These are phyloP conservation scores for Recurvirostra avosetta DNA, from an alignment of 2,113 vertebrate genomes.

Conservation along the genomic window DNA sequence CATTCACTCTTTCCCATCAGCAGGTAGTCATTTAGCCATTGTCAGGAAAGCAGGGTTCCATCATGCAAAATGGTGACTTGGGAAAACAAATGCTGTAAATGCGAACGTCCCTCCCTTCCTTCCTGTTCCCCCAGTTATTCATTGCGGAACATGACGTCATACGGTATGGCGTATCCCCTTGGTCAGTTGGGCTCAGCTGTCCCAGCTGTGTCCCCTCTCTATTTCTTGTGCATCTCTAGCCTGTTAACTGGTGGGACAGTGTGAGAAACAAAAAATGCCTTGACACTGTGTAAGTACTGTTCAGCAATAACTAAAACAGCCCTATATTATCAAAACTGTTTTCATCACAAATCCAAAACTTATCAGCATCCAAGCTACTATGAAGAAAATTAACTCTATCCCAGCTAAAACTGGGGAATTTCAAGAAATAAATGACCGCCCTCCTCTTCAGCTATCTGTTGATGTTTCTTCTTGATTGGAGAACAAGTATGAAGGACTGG, in stretches of 20 bases:
- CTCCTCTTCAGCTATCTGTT: not conserved
- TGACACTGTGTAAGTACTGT: not conserved
- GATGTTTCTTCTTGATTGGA: not conserved
- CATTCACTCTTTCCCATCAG: not conserved
- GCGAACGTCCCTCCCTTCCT: not conserved
- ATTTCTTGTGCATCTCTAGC: not conserved
- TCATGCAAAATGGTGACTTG: fast-evolving
- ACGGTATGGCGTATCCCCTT: not conserved
- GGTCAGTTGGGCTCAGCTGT: not conserved
- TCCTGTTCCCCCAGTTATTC: not conserved
- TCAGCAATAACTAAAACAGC: not conserved
- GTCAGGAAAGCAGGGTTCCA: not conserved
- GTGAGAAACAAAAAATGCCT: not conserved
- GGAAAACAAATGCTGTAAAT: not conserved
- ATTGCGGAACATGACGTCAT: not conserved
- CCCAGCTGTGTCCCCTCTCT: not conserved
- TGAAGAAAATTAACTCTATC: not conserved
- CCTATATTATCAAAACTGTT: not conserved
- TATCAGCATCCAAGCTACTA: not conserved
- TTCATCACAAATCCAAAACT: not conserved
- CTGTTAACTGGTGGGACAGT: fast-evolving
- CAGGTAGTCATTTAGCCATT: not conserved
- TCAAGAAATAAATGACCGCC: not conserved
- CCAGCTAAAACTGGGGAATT: not conserved
- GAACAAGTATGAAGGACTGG: not conserved